Evolutionary conservation across 2,888 invertebrate species (phyloP), one percentile per base, ranked within the genome.

Genomic region (Pristionchus exspectatus): DNA sequence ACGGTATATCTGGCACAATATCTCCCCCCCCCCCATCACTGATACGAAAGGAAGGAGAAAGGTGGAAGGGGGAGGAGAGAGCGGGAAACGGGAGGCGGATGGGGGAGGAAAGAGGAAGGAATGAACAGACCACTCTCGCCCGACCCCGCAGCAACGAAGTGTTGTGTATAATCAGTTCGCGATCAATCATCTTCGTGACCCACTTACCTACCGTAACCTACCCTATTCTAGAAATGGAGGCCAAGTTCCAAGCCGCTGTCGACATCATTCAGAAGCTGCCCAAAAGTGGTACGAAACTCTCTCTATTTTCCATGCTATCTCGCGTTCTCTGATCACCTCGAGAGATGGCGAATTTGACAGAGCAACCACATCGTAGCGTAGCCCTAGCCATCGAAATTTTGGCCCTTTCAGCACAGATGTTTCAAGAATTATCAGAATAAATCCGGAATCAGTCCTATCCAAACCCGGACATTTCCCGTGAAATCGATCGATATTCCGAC

Each of bases 231-330:
- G 85, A 90, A 9, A 84, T 87, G 87, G 87, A 93, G 90, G 93
- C 94, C 85, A 92, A 93, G 74, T 94, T 94, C 90, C 91, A 94
- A 77, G 94, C 94, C 12, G 94, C 94, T 38, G 94, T 94, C n/a
- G 93, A 94, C 83, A 94, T 94, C 87, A 93, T 94, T n/a, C 94
- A 94, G 89, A 94, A 95, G 90, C 90, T 94, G 84, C 94, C 94
- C 74, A 94, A 94, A 90, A 92, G 93, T 14, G 94, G 94, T 93
- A 50, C 44, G 44, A 50, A 50, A 50, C 10, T 50, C 44, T 10
- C 44, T 50, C 44, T 10, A 50, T 10, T 50, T 50, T 12, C 5
- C 9, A 50, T 9, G 44, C 12, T 50, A 50, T 3, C 44, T 50
- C 44, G 44, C 44, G 3, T 12, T 50, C 0, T 7, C 12, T 12